Conservation (phyloP, 2,888 invertebrate species). For the Drosophila greeni region DNA sequence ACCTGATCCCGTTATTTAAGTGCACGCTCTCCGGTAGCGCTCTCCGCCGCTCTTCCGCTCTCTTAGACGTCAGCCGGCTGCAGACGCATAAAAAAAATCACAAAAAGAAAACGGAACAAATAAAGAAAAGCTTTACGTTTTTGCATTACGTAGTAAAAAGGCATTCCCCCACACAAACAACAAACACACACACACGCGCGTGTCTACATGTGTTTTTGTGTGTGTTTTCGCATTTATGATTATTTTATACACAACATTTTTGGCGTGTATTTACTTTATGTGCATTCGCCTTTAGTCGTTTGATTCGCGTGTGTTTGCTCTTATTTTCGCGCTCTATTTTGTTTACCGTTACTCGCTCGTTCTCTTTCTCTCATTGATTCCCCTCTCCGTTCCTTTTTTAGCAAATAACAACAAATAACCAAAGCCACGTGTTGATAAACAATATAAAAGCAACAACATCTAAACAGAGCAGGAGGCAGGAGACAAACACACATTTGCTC, state of each 20-base stretch:
- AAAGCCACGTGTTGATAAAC: slow-evolving; percentile 40
- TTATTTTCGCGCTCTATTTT: slow-evolving; percentile 41
- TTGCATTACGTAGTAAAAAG: slow-evolving; percentile 69
- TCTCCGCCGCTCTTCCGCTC: slow-evolving; percentile 35
- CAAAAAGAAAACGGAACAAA: slow-evolving; percentile 24
- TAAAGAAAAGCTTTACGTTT: slow-evolving; percentile 44
- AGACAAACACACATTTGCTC: slow-evolving; percentile 7
- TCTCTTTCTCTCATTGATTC: slow-evolving; percentile 33
- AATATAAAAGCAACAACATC: slow-evolving; percentile 11
- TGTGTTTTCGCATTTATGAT: slow-evolving; percentile 44
- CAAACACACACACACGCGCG: slow-evolving; percentile 30
- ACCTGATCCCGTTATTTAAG: slow-evolving; percentile 44
- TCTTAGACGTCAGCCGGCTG: slow-evolving; percentile 39
- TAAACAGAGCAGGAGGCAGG: slow-evolving; percentile 11
- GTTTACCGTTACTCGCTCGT: slow-evolving; percentile 21
- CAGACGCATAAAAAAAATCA: slow-evolving; percentile 44
- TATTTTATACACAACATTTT: slow-evolving; percentile 45
- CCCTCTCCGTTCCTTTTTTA: slow-evolving; percentile 44
- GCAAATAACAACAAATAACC: slow-evolving; percentile 33
- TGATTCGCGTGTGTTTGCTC: slow-evolving; percentile 65
- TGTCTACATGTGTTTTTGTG: slow-evolving; percentile 36
- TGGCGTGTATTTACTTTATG: slow-evolving; percentile 62
- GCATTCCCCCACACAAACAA: slow-evolving; percentile 63
- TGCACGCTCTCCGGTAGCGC: slow-evolving; percentile 18
- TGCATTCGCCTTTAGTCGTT: slow-evolving; percentile 62